A percentile compares a stretch with the other conserved stretches of the same genome.
These are phyloP conservation scores for Procambarus clarkii DNA, from an alignment of 1,140 invertebrate genomes.

Conservation along the genomic window DNA sequence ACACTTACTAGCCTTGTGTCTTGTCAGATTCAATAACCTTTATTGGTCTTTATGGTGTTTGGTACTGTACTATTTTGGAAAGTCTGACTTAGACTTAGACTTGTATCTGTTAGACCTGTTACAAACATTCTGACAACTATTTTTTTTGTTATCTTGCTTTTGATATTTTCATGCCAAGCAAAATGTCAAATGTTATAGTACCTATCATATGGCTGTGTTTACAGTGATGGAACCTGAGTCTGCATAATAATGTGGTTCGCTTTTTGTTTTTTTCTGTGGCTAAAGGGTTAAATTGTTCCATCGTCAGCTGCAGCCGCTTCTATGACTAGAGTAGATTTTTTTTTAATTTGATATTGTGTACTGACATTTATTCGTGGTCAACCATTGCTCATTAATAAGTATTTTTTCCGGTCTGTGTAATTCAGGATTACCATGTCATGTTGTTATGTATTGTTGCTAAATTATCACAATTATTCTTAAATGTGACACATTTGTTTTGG, in stretches of 20 bases:
- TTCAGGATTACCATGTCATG: not conserved
- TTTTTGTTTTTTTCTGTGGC: not conserved
- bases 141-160: not conserved
- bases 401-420: not conserved
- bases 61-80: not conserved
- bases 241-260: not conserved
- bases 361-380: not conserved
- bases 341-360: not conserved
- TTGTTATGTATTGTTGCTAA: not conserved
- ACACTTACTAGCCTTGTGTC: not conserved
- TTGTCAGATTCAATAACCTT: not conserved
- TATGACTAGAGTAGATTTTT: not conserved
- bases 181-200: not conserved
- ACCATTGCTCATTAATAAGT: not conserved
- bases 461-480: not conserved
- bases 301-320: no score
- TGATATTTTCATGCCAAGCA: not conserved
- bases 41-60: not conserved
- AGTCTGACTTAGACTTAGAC: not conserved
- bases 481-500: not conserved
- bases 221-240: not conserved
- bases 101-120: no score
- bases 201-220: not conserved
- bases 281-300: not conserved
- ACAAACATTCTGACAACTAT: no score